Percentiles rank a stretch among this genome's conserved stretches.
Conservation (phyloP, 2,888 invertebrate genomes). For the Erebia ligea region DNA sequence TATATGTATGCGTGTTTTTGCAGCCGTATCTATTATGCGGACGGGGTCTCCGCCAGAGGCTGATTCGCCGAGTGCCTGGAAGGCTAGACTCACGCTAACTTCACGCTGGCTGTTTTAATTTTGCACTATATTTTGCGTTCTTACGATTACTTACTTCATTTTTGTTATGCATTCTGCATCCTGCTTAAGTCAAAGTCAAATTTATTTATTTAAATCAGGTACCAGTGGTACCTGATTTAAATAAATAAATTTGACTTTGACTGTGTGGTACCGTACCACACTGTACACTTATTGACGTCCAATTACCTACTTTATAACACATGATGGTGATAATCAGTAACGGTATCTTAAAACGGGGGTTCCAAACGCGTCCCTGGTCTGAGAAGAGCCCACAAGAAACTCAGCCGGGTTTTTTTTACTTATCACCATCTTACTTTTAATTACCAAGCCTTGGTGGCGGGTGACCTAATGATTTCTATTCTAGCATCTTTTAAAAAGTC, state of each 20-base stretch:
- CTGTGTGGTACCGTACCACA: too few species aligned
- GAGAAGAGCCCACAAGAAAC: too few species aligned
- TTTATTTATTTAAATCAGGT: too few species aligned
- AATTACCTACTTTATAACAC: too few species aligned
- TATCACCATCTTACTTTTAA: background rate
- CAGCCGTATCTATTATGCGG: constrained; percentile 29
- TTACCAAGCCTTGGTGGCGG: background rate
- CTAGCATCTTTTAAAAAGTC: background rate
- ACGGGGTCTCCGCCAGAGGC: constrained; percentile 24
- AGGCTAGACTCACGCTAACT: constrained; percentile 22
- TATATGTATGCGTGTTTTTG: constrained; percentile 15
- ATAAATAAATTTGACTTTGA: too few species aligned
- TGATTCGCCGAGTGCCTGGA: constrained; percentile 23
- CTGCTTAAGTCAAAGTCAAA: background rate
- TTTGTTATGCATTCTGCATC: background rate
- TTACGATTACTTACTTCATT: background rate
- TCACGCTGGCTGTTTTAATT: constrained; percentile 27
- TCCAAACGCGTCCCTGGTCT: too few species aligned
- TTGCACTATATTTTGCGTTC: constrained; percentile 10
- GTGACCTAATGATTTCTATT: background rate
- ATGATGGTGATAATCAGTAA: too few species aligned
- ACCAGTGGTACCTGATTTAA: too few species aligned
- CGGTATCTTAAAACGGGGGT: too few species aligned
- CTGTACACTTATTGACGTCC: too few species aligned
- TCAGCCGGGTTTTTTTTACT: too few species aligned